Base-by-base conservation (phyloP, 2,888 invertebrate genomes). In the Agrochola litura region DNA sequence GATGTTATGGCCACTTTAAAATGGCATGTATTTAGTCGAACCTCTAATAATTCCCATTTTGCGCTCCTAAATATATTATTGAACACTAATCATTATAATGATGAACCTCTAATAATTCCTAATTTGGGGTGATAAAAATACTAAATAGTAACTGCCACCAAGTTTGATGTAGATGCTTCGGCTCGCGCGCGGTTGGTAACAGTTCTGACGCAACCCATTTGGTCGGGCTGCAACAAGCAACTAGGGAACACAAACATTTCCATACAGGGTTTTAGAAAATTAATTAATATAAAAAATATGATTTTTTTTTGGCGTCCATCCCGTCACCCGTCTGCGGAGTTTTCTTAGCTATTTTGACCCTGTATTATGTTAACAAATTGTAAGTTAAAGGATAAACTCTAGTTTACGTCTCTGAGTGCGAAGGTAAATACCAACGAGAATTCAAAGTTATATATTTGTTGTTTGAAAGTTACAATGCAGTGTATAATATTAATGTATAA, bases 401-500 rank as follows among this genome's bases (percentile, higher is more conserved):
- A 37, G 2, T 41, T n/a, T 43, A 46, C 43, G 46, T 46, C 65
- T 46, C 43, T 25, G 46, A 66, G 25, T 19, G 66, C 25, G 12
- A 30, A 8, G 19, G 19, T 30, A 4, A 49, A 49, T 66, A 58
- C 25, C 14, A 22, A 22, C 22, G 30, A 49, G 22, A 49, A 49
- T 14, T 30, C 19, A 46, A 49, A 30, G 49, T 49, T 14, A 22
- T 30, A 22, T 52, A 49, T 8, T 12, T 30, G 66, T 49, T 52
- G 22, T 49, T 67, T 30, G 52, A 67, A 22, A 52, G 52, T 6
- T 67, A 67, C 6, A 37, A 67, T 30, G 22, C 66, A 67, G 30
- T 67, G 19, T 61, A 49, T 52, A 52, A 60, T 66, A 66, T 30
- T 67, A 52, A 37, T 67, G 67, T 67, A 67, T n/a, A 52, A 67